Percentiles rank a stretch among this genome's conserved stretches.
Conservation (phyloP, 2,888 invertebrate species). For the Tachina grossa region DNA sequence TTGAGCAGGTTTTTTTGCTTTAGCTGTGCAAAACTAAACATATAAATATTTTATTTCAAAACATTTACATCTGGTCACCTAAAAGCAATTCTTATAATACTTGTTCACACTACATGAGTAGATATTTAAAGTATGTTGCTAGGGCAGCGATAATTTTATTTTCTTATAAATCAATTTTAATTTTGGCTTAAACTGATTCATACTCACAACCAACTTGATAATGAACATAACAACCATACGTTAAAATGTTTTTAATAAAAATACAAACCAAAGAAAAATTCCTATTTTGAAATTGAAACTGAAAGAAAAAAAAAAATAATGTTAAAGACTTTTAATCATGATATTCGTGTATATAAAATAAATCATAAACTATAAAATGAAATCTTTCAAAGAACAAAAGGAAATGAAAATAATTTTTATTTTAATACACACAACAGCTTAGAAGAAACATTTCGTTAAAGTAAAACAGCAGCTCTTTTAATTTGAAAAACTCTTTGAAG, state of each 20-base stretch:
- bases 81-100: neutral
- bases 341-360: conserved; percentile 26
- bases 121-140: neutral
- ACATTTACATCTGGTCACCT: conserved; percentile 32
- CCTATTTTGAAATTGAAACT: conserved; percentile 16
- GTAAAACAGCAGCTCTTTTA: neutral
- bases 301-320: neutral
- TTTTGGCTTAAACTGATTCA: conserved; percentile 49
- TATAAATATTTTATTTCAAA: neutral
- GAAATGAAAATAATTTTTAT: neutral
- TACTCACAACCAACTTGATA: conserved; percentile 46
- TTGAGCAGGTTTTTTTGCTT: no score
- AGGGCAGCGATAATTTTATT: conserved; percentile 2
- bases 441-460: neutral
- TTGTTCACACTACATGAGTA: conserved; percentile 15
- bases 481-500: conserved; percentile 15
- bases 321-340: conserved; percentile 36
- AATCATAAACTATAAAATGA: conserved; percentile 31
- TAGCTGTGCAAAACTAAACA: no score
- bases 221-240: conserved; percentile 27
- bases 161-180: conserved; percentile 43
- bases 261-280: neutral
- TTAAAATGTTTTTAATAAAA: conserved; percentile 25
- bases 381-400: neutral
- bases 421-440: neutral